These are phyloP conservation scores for Hydrocynus forskahlii DNA, from an alignment of 2,797 vertebrate genomes.

Conservation along the genomic window DNA sequence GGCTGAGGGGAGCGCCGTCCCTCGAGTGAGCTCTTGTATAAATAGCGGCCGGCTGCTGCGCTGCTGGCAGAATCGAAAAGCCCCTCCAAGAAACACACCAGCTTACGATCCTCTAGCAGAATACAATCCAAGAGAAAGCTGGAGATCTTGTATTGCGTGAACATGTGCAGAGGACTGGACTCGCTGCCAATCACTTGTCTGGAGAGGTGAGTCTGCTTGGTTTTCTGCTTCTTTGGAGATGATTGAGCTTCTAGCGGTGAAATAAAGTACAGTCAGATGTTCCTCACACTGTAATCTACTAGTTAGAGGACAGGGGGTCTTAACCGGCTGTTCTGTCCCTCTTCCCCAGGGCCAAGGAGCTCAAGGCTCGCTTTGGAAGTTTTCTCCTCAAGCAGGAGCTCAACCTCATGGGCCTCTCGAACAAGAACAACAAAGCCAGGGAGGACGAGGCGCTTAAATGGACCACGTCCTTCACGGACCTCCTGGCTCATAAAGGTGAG, in stretches of 20 bases:
- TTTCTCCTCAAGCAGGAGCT: slow-evolving; percentile 87
- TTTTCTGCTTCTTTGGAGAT: background rate
- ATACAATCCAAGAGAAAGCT: background rate
- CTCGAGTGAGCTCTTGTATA: slow-evolving; percentile 64
- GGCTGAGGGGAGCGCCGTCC: slow-evolving; percentile 72
- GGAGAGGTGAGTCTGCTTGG: slow-evolving; percentile 82
- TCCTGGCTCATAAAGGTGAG: slow-evolving; percentile 92
- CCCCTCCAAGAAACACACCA: slow-evolving; percentile 10
- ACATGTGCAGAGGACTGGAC: slow-evolving; percentile 87
- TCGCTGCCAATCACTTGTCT: slow-evolving; percentile 83
- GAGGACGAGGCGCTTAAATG: slow-evolving; percentile 84
- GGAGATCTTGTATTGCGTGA: slow-evolving; percentile 57
- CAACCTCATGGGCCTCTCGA: slow-evolving; percentile 62
- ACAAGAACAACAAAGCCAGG: slow-evolving; percentile 72
- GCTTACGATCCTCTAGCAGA: background rate
- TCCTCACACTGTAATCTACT: too few species aligned
- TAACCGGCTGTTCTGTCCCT: background rate
- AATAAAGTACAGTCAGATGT: too few species aligned
- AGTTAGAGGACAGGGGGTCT: background rate
- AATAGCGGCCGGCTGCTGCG: slow-evolving; percentile 52
- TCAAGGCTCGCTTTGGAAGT: slow-evolving; percentile 87
- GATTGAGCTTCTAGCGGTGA: background rate
- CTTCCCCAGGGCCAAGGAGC: slow-evolving; percentile 85
- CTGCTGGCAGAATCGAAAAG: slow-evolving; percentile 39
- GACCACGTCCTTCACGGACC: slow-evolving; percentile 89